Base-by-base conservation (phyloP, 2,888 invertebrate genomes). In the Mycogona germanica region DNA sequence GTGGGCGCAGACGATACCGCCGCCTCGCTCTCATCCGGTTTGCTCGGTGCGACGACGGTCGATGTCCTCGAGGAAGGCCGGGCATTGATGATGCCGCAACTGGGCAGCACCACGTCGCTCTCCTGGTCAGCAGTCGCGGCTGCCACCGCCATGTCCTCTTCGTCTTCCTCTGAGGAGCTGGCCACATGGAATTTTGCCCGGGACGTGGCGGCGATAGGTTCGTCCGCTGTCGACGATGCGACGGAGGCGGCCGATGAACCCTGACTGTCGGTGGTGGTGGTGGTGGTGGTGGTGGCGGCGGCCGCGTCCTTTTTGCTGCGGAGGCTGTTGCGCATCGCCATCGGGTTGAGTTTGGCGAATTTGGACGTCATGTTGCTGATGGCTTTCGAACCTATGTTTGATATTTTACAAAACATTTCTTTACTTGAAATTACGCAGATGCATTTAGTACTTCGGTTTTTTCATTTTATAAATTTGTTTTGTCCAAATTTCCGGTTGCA, bases 311-410 rank as follows among this genome's bases (percentile, higher is more conserved):
- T 47, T 21, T 37, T 19, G 19, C 19, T 9, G 12, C n/a, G 21
- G 5, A 52, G 17, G 35, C 52, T 52, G 21, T 35, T 44, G 1
- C 41, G 23, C 14, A 52, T 28, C 23, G 52, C 21, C 35, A 85
- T 72, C 63, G 81, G 81, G 66, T 85, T 85, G 37, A 89, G 69
- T 68, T 86, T 87, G 55, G 84, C 86, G 69, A 91, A 85, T 66
- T 88, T 87, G 60, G 87, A 87, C 0, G 84, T 80, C 75, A 89
- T 82, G 67, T 88, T 89, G 58, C 78, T 84, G 55, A 89, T 72
- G 46, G 88, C 89, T 73, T 87, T 87, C 7, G 85, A 81, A 64
- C 87, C 87, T 82, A 67, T 59, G 26, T 48, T 51, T n/a, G n/a
- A n/a, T n/a, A n/a, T n/a, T n/a, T n/a, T n/a, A n/a, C n/a, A n/a